Evolutionary conservation across 2,113 vertebrate species (phyloP).

Genomic region (Barbus barbus): DNA sequence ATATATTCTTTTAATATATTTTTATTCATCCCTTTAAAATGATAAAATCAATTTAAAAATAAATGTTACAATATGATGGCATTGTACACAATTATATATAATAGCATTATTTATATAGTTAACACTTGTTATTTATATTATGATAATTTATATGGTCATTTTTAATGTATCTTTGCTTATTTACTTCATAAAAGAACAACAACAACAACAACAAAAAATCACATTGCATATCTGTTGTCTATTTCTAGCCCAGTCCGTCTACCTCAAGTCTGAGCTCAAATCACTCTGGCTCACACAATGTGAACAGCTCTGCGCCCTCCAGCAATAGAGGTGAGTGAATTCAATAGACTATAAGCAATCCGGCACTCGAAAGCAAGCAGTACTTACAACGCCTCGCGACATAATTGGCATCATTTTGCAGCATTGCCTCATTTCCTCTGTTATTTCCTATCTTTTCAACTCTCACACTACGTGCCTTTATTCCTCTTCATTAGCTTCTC

Average conservation of each 20-base stretch:
- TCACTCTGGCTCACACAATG: conserved; percentile 96
- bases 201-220: not conserved
- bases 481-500: conserved; percentile 79
- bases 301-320: conserved; percentile 93
- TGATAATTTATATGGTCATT: not conserved
- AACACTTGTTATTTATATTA: too few relatives aligned
- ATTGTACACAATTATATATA: too few relatives aligned
- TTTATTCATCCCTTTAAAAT: too few relatives aligned
- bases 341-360: conserved; percentile 6
- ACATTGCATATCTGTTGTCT: not conserved
- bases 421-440: conserved; percentile 10
- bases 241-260: conserved; percentile 92
- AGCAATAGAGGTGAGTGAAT: conserved; percentile 90
- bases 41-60: too few relatives aligned
- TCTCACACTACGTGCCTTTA: not conserved
- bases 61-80: too few relatives aligned
- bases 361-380: not conserved
- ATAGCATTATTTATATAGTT: too few relatives aligned
- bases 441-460: conserved; percentile 7
- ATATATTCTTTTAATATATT: too few relatives aligned
- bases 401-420: not conserved
- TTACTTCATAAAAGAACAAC: not conserved
- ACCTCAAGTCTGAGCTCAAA: conserved; percentile 98
- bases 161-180: not conserved
- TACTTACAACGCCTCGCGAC: not conserved